Conservation (phyloP, 2,797 vertebrate species). For the Protosalanx chinensis region DNA sequence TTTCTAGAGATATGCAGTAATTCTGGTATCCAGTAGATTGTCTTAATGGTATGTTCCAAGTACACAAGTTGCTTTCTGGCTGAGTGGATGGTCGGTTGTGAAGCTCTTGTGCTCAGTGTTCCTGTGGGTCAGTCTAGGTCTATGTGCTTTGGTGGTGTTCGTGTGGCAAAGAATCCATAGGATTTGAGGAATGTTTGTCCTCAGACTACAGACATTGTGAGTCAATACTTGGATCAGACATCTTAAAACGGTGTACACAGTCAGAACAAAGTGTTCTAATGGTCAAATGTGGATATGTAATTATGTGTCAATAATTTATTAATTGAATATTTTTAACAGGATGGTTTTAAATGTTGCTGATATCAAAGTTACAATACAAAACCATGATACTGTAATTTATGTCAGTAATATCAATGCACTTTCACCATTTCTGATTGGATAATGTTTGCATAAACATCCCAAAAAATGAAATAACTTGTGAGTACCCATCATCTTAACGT, state of each 20-base stretch:
- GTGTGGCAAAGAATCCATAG: constrained; percentile 39
- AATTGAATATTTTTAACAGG: constrained; percentile 35
- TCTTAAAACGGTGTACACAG: constrained; percentile 27
- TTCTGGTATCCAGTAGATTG: constrained; percentile 62
- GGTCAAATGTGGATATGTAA: constrained; percentile 27
- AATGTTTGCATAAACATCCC: constrained; percentile 46
- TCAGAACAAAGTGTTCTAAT: constrained; percentile 19
- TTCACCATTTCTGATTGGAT: constrained; percentile 43
- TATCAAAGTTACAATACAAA: constrained; percentile 42
- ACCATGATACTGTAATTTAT: constrained; percentile 35
- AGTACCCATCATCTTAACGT: constrained; percentile 40
- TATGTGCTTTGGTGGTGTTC: constrained; percentile 46
- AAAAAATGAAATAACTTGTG: constrained; percentile 27
- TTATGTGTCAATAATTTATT: constrained; percentile 44
- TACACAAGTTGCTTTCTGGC: constrained; percentile 42
- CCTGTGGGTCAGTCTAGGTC: constrained; percentile 34
- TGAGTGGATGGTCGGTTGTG: constrained; percentile 35
- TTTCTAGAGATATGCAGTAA: constrained; percentile 62
- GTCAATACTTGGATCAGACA: not conserved
- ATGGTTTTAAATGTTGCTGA: constrained; percentile 36
- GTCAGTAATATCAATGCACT: constrained; percentile 35
- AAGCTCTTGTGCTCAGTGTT: constrained; percentile 40
- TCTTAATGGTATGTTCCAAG: constrained; percentile 57
- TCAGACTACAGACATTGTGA: constrained; percentile 23
- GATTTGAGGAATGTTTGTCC: constrained; percentile 30